Base-by-base conservation (phyloP, 2,113 vertebrate genomes). In the Neotoma lepida region DNA sequence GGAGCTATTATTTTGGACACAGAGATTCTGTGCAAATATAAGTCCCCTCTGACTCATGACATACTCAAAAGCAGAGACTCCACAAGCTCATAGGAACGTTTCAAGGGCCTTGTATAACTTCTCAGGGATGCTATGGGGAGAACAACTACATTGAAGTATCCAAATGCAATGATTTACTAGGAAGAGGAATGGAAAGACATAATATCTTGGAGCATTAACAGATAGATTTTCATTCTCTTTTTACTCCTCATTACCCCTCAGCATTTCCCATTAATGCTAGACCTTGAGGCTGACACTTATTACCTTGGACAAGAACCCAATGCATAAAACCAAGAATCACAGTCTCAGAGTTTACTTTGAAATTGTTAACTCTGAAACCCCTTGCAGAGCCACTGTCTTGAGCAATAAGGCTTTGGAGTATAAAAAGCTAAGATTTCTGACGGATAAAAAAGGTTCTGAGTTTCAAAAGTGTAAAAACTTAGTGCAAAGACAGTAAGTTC, bases 231-330 rank as follows among this genome's bases (percentile, higher is more conserved):
- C 74, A 97, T 86, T 96, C 73, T 88, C 28, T 95, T 94, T 97
- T 96, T 94, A 93, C 33, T 41, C 86, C 89, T 92, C 89, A 96
- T 95, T 95, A 94, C 82, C 64, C 82, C 71, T 94, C 87, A 97
- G 77, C 30, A 84, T 95, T 96, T 86, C 73, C 82, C 84, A 95
- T 91, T 97, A 97, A 96, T 94, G 92, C 73, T 84, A 96, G 77
- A 95, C 94, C 91, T 97, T 95, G 95, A 94, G 41, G 73, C 41
- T 91, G 74, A 97, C 61, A 93, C 76, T 49, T 94, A 95, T 18
- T 95, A 90, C 93, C 82, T 94, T 33, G 9, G 81, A 41, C 66
- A 96, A 93, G n/a, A n/a, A 54, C 56, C 70, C 63, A 92, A 58
- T 58, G 14, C 76, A 94, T 80, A 82, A 96, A 95, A 94, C 82